phyloP scores from a whole-genome alignment of 2,113 vertebrate species.

The Indicator indicator region DNA sequence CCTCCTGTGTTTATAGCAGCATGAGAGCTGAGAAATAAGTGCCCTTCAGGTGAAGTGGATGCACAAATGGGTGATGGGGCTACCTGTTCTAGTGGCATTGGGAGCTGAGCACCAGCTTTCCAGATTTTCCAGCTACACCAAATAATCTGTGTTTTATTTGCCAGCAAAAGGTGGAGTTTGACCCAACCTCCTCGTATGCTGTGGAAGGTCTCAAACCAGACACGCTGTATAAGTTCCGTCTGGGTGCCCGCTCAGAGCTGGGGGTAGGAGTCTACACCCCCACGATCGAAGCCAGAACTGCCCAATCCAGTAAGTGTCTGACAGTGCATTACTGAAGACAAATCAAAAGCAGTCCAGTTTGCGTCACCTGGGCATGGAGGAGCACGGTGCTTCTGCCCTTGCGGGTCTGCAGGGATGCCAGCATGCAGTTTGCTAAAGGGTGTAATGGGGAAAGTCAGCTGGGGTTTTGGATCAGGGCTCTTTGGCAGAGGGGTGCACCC shows the following conservation, averaged over 20 bases:
- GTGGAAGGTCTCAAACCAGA: conserved; percentile 93
- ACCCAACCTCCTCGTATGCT: conserved; percentile 85
- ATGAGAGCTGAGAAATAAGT: background rate
- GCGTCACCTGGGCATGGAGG: background rate
- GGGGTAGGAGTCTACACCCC: conserved; percentile 91
- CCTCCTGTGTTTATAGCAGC: background rate
- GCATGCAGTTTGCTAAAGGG: background rate
- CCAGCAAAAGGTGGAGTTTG: conserved; percentile 87
- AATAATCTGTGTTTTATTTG: conserved; percentile 30
- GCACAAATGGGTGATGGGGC: background rate
- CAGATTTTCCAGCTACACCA: background rate
- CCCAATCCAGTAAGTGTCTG: conserved; percentile 92
- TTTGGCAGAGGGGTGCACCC: conserved; percentile 41
- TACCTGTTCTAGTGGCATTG: background rate
- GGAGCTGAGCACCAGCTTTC: background rate
- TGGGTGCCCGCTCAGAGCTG: conserved; percentile 90
- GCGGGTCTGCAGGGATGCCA: background rate
- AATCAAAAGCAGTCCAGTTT: background rate
- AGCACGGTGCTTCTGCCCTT: background rate
- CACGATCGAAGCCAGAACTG: conserved; percentile 84
- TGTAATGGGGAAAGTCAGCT: background rate
- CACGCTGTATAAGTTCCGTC: conserved; percentile 87
- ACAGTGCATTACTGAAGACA: background rate
- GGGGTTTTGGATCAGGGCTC: conserved; percentile 51
- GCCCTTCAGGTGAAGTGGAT: background rate